Evolutionary conservation across 2,113 vertebrate species (phyloP).

Genomic region (Struthio camelus): DNA sequence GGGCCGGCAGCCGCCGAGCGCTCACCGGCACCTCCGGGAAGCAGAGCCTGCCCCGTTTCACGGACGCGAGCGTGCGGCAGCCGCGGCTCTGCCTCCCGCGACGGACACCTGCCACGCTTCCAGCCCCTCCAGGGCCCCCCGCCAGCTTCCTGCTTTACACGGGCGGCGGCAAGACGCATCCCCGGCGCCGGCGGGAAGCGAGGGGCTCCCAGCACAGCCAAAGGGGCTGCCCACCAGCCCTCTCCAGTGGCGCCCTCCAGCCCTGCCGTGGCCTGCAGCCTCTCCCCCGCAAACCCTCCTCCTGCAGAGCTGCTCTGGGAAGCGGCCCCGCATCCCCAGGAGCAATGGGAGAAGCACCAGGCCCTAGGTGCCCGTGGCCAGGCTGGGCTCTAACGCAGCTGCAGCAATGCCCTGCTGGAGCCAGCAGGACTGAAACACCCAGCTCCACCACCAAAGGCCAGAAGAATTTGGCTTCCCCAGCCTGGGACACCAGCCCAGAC

Average conservation of each 20-base stretch:
- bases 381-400: background rate
- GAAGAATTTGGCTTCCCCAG: slow-evolving; percentile 4
- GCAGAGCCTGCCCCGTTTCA: background rate
- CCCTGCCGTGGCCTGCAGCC: rapidly evolving
- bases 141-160: too few relatives aligned
- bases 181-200: background rate
- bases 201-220: background rate
- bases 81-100: background rate
- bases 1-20: background rate
- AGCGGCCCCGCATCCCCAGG: background rate
- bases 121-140: background rate
- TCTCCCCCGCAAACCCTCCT: background rate
- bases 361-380: background rate
- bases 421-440: background rate
- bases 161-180: background rate
- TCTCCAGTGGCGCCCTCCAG: background rate
- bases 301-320: background rate
- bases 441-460: background rate
- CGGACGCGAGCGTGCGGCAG: rapidly evolving
- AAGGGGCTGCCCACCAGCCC: background rate
- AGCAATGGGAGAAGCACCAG: rapidly evolving
- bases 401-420: background rate
- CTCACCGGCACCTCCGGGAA: background rate
- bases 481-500: slow-evolving; percentile 46
- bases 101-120: background rate